These are phyloP conservation scores for Diploptera punctata DNA, from an alignment of 2,888 invertebrate genomes.

Conservation along the genomic window DNA sequence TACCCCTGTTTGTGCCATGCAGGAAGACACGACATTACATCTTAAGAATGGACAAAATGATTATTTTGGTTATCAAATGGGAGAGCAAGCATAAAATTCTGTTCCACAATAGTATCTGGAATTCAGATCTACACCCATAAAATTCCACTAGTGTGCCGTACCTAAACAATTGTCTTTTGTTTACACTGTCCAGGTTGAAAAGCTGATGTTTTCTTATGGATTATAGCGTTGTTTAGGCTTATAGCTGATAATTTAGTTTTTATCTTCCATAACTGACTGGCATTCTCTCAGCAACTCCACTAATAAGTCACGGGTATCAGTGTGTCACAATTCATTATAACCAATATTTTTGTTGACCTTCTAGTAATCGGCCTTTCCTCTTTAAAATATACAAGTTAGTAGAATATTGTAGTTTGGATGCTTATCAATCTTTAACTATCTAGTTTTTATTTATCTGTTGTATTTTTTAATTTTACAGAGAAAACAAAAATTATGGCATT, in stretches of 20 bases:
- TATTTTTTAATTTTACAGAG: too few species aligned
- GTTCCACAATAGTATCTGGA: slow-evolving; percentile 1
- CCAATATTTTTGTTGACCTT: too few species aligned
- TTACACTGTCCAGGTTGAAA: slow-evolving; percentile 1
- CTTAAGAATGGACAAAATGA: neutral
- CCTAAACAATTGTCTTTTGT: slow-evolving; percentile 1
- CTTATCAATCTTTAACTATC: too few species aligned
- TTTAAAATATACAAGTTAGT: too few species aligned
- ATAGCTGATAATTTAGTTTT: neutral
- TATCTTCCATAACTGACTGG: neutral
- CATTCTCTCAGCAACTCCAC: too few species aligned
- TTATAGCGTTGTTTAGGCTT: neutral
- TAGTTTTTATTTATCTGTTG: too few species aligned
- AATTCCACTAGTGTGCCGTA: neutral
- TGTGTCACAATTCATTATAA: too few species aligned
- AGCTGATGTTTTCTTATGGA: neutral
- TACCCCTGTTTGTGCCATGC: neutral
- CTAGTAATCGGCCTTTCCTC: too few species aligned
- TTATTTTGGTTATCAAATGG: neutral
- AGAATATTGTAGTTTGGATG: too few species aligned
- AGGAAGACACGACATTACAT: neutral
- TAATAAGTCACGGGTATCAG: neutral
- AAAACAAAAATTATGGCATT: too few species aligned
- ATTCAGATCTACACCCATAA: neutral
- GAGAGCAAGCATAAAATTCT: neutral